Evolutionary conservation across 2,797 vertebrate species (phyloP).

Genomic region (Mallotus villosus): DNA sequence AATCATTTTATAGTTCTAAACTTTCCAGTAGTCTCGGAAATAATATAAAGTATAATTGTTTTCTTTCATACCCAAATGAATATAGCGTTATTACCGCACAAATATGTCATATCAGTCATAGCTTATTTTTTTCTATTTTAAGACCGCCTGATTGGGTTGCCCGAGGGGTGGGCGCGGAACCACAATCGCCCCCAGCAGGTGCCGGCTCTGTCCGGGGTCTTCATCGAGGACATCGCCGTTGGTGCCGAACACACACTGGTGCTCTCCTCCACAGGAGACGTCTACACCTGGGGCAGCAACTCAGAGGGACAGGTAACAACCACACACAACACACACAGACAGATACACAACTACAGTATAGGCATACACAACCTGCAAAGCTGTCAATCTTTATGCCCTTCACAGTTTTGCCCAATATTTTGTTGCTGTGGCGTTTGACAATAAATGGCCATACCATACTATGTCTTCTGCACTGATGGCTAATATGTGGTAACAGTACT

Average conservation of each 20-base stretch:
- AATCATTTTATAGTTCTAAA: too few relatives aligned
- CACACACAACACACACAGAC: background rate
- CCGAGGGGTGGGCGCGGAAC: constrained; percentile 78
- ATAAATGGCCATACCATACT: background rate
- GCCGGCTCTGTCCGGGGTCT: constrained; percentile 72
- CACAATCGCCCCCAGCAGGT: constrained; percentile 81
- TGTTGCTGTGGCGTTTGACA: background rate
- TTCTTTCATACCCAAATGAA: background rate
- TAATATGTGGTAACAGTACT: constrained; percentile 3
- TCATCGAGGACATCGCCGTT: constrained; percentile 75
- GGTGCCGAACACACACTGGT: constrained; percentile 80
- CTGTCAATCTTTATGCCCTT: too few relatives aligned
- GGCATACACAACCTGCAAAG: background rate
- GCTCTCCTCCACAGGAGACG: constrained; percentile 74
- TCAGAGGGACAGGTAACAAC: constrained; percentile 79
- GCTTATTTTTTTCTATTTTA: background rate
- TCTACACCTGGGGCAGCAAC: constrained; percentile 83
- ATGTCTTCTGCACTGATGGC: background rate
- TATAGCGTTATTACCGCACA: background rate
- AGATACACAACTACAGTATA: constrained; percentile 11
- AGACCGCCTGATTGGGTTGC: constrained; percentile 81
- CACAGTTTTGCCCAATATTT: background rate
- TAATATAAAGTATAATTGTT: too few relatives aligned
- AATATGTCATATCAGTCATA: too few relatives aligned
- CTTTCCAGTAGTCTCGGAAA: too few relatives aligned